phyloP scores from a whole-genome alignment of 1,140 invertebrate species.

The Myzus persicae region DNA sequence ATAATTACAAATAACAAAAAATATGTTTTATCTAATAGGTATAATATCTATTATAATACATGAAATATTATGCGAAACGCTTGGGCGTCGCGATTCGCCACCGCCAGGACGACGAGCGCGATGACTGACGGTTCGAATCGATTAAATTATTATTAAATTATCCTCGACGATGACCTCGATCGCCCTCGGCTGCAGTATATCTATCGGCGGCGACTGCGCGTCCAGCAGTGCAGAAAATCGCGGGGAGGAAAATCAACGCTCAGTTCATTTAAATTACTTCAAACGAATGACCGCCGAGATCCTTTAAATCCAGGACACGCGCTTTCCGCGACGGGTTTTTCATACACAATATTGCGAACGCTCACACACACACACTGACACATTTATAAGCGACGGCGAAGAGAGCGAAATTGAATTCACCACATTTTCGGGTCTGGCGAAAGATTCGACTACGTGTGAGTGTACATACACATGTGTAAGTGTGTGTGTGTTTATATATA shows the following conservation, averaged over 20 bases:
- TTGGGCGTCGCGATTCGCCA: neutral
- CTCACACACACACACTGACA: neutral
- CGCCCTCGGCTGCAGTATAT: no score
- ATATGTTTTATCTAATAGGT: no score
- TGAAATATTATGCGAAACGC: neutral
- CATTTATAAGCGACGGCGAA: neutral
- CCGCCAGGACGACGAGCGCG: neutral
- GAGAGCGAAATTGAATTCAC: slow-evolving; percentile 52
- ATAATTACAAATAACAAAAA: no score
- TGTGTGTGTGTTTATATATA: neutral
- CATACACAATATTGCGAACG: neutral
- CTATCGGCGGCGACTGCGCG: neutral
- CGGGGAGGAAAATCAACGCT: neutral
- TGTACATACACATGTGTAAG: neutral
- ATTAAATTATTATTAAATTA: neutral
- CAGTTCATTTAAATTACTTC: slow-evolving; percentile 21
- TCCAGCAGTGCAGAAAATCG: neutral
- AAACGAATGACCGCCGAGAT: slow-evolving; percentile 14
- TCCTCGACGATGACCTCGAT: neutral
- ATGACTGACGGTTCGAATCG: slow-evolving; percentile 2
- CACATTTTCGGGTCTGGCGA: slow-evolving; percentile 18
- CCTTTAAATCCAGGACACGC: slow-evolving; percentile 51
- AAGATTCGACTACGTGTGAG: neutral
- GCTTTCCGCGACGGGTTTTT: neutral
- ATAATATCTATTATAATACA: neutral